phyloP scores from a whole-genome alignment of 2,888 invertebrate genomes.

The Dryobota labecula region DNA sequence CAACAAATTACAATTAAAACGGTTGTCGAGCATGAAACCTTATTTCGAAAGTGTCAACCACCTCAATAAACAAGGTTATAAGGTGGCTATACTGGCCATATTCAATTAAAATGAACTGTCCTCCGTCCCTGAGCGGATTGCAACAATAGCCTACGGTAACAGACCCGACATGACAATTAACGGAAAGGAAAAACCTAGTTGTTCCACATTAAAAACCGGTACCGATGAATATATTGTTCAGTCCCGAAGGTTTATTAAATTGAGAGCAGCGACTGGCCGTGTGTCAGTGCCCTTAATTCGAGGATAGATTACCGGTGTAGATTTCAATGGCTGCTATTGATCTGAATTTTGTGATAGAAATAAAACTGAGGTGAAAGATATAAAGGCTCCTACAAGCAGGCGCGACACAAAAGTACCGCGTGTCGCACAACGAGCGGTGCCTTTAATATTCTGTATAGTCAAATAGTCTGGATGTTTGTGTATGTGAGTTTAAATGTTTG shows the following conservation, averaged over 20 bases:
- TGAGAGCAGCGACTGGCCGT: slow-evolving; percentile 44
- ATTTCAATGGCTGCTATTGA: slow-evolving; percentile 48
- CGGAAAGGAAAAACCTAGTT: slow-evolving; percentile 79
- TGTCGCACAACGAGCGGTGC: too few species aligned
- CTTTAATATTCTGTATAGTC: too few species aligned
- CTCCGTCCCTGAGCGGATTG: slow-evolving; percentile 54
- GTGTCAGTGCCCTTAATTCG: slow-evolving; percentile 59
- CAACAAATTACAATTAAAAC: slow-evolving; percentile 40
- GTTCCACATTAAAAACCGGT: slow-evolving; percentile 67
- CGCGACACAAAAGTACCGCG: too few species aligned
- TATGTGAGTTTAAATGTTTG: too few species aligned
- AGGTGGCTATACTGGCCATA: slow-evolving; percentile 17
- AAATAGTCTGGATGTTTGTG: too few species aligned
- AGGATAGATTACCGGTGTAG: slow-evolving; percentile 56
- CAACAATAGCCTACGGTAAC: slow-evolving; percentile 63
- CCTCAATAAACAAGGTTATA: slow-evolving; percentile 47
- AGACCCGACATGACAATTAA: slow-evolving; percentile 78
- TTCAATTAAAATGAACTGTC: slow-evolving; percentile 28
- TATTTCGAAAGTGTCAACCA: slow-evolving; percentile 56
- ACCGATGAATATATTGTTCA: slow-evolving; percentile 60
- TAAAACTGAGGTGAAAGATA: not conserved
- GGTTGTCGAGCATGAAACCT: slow-evolving; percentile 43
- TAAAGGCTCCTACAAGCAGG: too few species aligned
- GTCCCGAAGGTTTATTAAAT: slow-evolving; percentile 60
- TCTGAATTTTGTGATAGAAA: slow-evolving; percentile 28